phyloP scores from a whole-genome alignment of 2,113 vertebrate species.

The Mus musculus region GRCm39 chr8:48061501-48062000 shows the following conservation, averaged over 20 bases:
- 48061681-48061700: neutral
- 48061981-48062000: neutral
- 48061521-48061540: neutral
- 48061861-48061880: neutral
- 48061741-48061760: neutral
- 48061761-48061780: neutral
- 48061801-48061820: neutral
- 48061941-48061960: neutral
- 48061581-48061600: neutral
- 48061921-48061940: neutral
- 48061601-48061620: neutral
- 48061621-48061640: neutral
- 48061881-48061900: neutral
- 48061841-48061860: neutral
- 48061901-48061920: neutral
- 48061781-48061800: neutral
- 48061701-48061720: neutral
- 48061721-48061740: neutral
- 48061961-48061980: neutral
- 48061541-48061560: neutral
- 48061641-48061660: neutral
- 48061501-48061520: neutral
- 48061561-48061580: neutral
- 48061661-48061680: neutral
- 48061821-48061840: neutral